Evolutionary conservation across 2,888 invertebrate genomes (phyloP).

Genomic region (Aphidius colemani): DNA sequence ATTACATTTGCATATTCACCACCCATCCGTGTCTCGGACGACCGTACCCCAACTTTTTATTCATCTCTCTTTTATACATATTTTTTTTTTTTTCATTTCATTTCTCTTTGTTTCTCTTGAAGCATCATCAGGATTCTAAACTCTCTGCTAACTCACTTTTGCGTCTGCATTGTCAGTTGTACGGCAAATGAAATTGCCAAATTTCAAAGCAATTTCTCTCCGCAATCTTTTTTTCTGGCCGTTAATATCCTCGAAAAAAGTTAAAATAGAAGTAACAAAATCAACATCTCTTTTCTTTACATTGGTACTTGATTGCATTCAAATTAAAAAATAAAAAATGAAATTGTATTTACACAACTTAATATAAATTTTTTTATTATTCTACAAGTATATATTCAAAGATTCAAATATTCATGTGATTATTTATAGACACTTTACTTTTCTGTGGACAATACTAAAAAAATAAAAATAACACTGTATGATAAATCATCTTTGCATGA

Average conservation of each 20-base stretch:
- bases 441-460: background rate
- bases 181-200: slow-evolving; percentile 28
- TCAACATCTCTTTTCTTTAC: too few relatives aligned
- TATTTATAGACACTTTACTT: background rate
- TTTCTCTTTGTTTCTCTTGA: slow-evolving; percentile 18
- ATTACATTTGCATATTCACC: slow-evolving; percentile 59
- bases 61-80: slow-evolving; percentile 18
- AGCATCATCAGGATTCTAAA: too few relatives aligned
- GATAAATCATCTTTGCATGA: slow-evolving; percentile 12
- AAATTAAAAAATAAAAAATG: background rate
- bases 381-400: slow-evolving; percentile 7
- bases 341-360: background rate
- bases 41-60: slow-evolving; percentile 35
- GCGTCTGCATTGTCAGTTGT: slow-evolving; percentile 14
- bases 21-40: slow-evolving; percentile 39
- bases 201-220: slow-evolving; percentile 21
- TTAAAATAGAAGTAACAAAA: too few relatives aligned
- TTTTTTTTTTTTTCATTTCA: background rate
- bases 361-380: background rate
- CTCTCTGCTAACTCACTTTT: slow-evolving; percentile 4
- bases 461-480: slow-evolving; percentile 5
- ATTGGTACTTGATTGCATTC: too few relatives aligned
- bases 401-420: slow-evolving; percentile 2
- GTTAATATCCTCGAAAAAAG: slow-evolving; percentile 7
- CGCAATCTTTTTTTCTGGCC: slow-evolving; percentile 22